Percentiles rank a stretch among this genome's conserved stretches.
Conservation (phyloP, 2,797 vertebrate species). For the Coregonus ussuriensis region DNA sequence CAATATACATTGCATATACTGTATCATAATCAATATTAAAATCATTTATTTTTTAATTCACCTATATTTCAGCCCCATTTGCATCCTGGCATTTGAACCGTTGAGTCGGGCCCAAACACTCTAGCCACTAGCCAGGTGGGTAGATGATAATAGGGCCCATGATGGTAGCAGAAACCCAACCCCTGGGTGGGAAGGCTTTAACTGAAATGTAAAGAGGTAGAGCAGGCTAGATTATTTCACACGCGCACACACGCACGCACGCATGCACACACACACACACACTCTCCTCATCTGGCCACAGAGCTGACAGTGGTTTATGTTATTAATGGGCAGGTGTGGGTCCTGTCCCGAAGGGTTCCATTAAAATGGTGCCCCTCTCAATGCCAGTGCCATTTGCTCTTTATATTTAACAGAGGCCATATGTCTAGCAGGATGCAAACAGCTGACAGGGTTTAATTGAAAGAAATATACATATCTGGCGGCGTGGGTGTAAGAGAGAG, state of each 20-base stretch:
- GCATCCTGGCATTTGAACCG: too few species aligned
- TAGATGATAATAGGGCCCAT: neutral
- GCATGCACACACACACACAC: slow-evolving; percentile 19
- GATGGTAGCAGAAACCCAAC: neutral
- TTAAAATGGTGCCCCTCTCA: slow-evolving; percentile 78
- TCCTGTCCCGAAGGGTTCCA: slow-evolving; percentile 79
- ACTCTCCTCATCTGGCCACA: slow-evolving; percentile 69
- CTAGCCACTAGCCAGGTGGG: neutral
- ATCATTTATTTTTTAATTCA: too few species aligned
- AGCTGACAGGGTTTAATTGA: slow-evolving; percentile 85
- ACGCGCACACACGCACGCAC: slow-evolving; percentile 38
- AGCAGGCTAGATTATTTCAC: slow-evolving; percentile 21
- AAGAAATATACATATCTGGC: slow-evolving; percentile 83
- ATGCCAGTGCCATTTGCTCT: slow-evolving; percentile 72
- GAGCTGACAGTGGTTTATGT: slow-evolving; percentile 63
- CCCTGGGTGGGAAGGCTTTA: slow-evolving; percentile 3
- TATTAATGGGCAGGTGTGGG: slow-evolving; percentile 79
- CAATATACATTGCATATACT: too few species aligned
- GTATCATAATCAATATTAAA: too few species aligned
- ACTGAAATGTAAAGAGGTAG: neutral
- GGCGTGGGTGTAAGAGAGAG: slow-evolving; percentile 44
- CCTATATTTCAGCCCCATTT: too few species aligned
- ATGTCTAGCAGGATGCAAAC: slow-evolving; percentile 83
- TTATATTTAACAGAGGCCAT: slow-evolving; percentile 81
- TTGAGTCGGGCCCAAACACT: too few species aligned